Conservation (phyloP, 1,140 invertebrate genomes). For the Drosophila lini region DNA sequence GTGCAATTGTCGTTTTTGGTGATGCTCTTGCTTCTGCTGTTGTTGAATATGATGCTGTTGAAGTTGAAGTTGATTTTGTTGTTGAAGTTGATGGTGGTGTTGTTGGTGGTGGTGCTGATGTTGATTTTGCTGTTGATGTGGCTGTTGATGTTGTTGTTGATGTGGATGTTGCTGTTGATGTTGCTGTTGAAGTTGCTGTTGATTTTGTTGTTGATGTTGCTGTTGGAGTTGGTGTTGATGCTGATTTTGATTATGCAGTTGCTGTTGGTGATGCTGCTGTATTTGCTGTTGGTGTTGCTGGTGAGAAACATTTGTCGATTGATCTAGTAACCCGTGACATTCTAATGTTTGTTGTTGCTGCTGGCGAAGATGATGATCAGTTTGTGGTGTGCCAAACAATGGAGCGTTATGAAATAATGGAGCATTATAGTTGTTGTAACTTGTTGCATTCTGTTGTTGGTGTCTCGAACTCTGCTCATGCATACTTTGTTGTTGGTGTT, state of each 20-base stretch:
- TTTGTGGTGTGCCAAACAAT: slow-evolving; percentile 55
- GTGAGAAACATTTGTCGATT: slow-evolving; percentile 14
- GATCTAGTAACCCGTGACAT: slow-evolving; percentile 41
- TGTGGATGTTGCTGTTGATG: background rate
- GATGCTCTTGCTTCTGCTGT: slow-evolving; percentile 30
- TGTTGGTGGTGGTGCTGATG: slow-evolving; percentile 3
- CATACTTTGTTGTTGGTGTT: slow-evolving; percentile 30
- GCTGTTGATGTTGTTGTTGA: background rate
- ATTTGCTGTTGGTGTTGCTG: slow-evolving; percentile 15
- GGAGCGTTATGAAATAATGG: slow-evolving; percentile 54
- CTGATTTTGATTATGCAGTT: slow-evolving; percentile 7
- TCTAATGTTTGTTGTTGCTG: slow-evolving; percentile 48
- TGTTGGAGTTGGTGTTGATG: slow-evolving; percentile 6
- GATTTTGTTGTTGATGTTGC: slow-evolving; percentile 1
- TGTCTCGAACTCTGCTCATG: slow-evolving; percentile 51
- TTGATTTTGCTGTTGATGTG: background rate
- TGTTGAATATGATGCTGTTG: slow-evolving; percentile 18
- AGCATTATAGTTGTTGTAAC: slow-evolving; percentile 51
- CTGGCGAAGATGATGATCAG: slow-evolving; percentile 34
- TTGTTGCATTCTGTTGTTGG: slow-evolving; percentile 51
- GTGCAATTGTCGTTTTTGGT: slow-evolving; percentile 45
- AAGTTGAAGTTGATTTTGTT: slow-evolving; percentile 2
- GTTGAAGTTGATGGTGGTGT: background rate
- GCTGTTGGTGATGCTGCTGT: slow-evolving; percentile 12
- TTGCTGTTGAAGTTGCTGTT: background rate